These are phyloP conservation scores for Hippotragus niger DNA, from an alignment of 2,113 vertebrate species.

Conservation along the genomic window DNA sequence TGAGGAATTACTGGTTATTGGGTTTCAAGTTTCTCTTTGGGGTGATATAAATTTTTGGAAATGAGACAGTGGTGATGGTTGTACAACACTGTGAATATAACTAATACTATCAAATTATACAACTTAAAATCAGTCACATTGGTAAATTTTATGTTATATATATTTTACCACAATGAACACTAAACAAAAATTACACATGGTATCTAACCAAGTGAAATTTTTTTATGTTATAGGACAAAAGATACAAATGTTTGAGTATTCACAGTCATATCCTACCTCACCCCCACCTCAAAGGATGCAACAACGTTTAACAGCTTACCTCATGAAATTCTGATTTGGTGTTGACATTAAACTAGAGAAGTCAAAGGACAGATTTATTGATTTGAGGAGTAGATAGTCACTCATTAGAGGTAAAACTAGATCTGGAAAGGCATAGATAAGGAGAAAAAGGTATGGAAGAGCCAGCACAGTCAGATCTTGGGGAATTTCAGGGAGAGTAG, in stretches of 20 bases:
- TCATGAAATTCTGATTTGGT: not conserved
- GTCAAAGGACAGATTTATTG: not conserved
- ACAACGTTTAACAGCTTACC: not conserved
- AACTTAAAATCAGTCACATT: not conserved
- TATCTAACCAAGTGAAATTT: not conserved
- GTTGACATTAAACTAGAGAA: not conserved
- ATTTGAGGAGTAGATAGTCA: not conserved
- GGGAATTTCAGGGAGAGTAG: not conserved
- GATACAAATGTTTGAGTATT: not conserved
- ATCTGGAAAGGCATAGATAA: not conserved
- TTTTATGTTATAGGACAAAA: not conserved
- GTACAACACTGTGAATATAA: not conserved
- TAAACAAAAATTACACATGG: not conserved
- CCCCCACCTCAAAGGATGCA: not conserved
- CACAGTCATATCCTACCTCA: not conserved
- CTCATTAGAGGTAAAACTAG: not conserved
- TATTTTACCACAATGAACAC: not conserved
- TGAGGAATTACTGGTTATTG: not conserved
- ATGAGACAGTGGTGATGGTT: not conserved
- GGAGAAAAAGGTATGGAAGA: not conserved
- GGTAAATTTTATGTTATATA: not conserved
- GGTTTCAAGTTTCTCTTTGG: not conserved
- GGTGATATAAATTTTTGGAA: not conserved
- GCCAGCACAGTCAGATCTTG: not conserved
- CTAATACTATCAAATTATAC: not conserved